Base-by-base conservation (phyloP, 2,113 vertebrate genomes). In the Lampris incognitus region DNA sequence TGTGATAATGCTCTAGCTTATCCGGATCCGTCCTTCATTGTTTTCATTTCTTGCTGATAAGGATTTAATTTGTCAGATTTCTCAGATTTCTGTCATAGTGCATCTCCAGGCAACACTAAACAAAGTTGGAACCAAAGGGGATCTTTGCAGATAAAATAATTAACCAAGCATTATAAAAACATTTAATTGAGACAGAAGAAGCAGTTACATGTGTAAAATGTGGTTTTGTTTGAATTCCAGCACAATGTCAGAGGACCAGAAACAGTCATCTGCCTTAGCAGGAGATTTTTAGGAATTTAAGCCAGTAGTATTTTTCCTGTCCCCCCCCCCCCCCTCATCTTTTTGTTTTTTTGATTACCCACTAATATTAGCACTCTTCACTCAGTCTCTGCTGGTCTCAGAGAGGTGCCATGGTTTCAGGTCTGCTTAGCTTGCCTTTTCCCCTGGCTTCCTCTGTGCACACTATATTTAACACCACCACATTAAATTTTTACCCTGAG, bases 401-500 rank as follows among this genome's bases (percentile, higher is more conserved):
- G 62, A 55, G 60, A 78, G 80, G n/a, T 50, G 37, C 57, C 0
- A 5, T 8, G 3, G 6, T 59, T 66, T 68, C 9, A 72, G 39
- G 39, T 59, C 64, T 67, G 74, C 71, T 79, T 59, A 69, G 72
- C 65, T 58, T 48, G 71, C 69, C 64, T 62, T 74, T 38, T 59
- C 64, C 72, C 67, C 59, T 40, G 57, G 57, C 69, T 83, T 84
- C 78, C 78, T 78, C 69, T 60, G 46, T 41, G 42, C 62, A 10
- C 71, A 62, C 78, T 89, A 85, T 90, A 86, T 91, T 91, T 90
- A 89, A 89, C 77, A 0, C 58, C 38, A 66, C 11, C 46, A 24
- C 85, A 87, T 91, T 84, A 83, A 90, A 89, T 66, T 92, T 91
- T 85, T 84, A 92, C 67, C 40, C 1, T 3, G 4, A 51, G 61